Conservation (phyloP, 1,140 invertebrate genomes). For the Sarcophaga bullata region DNA sequence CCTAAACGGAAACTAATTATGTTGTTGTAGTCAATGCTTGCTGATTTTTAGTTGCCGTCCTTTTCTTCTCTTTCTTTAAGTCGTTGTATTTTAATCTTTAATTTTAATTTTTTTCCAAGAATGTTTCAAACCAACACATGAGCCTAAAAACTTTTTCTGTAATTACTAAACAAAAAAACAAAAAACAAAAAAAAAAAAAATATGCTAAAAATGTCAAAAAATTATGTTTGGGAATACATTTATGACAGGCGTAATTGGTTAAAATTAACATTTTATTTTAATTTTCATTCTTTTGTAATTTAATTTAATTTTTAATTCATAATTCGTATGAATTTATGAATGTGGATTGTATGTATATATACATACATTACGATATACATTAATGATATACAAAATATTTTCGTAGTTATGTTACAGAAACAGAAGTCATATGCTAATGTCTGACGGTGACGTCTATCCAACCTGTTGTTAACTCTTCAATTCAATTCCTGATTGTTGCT, state of each 20-base stretch:
- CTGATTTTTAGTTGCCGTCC: slow-evolving; percentile 34
- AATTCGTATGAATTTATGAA: no score
- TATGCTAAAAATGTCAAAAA: slow-evolving; percentile 8
- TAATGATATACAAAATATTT: no score
- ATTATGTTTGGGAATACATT: slow-evolving; percentile 1
- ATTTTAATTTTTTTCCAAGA: background rate
- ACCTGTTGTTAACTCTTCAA: no score
- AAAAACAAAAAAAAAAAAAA: background rate
- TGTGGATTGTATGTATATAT: no score
- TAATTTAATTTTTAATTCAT: no score
- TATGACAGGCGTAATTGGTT: background rate
- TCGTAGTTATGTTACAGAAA: no score
- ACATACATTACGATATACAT: no score
- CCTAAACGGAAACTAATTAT: slow-evolving; percentile 49
- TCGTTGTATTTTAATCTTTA: background rate
- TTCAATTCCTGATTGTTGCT: no score
- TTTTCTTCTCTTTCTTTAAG: background rate
- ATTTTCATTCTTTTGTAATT: no score
- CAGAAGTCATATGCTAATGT: no score
- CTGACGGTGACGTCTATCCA: no score
- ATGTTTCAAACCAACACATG: background rate
- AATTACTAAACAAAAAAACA: background rate
- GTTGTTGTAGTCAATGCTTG: slow-evolving; percentile 45
- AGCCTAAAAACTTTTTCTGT: background rate
- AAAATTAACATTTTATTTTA: no score